phyloP scores from a whole-genome alignment of 2,797 vertebrate genomes.

The Neosilurus mollespiculum region DNA sequence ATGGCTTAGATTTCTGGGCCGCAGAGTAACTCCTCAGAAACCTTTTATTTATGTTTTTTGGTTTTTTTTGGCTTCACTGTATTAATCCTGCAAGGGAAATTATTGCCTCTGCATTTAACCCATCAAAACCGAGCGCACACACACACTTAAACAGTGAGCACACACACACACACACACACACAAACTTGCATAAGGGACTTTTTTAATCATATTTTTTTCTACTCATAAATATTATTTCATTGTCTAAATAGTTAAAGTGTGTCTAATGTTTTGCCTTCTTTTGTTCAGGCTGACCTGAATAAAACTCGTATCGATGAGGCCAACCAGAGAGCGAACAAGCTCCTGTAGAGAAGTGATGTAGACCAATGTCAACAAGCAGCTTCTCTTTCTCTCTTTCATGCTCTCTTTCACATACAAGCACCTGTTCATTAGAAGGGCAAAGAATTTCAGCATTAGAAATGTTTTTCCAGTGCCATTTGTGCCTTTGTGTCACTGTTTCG shows the following conservation, averaged over 20 bases:
- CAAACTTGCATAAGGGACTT: neutral
- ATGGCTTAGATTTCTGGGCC: neutral
- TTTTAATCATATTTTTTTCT: neutral
- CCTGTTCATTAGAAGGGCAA: conserved; percentile 17
- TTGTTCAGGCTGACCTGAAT: conserved; percentile 86
- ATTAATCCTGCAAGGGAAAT: no score
- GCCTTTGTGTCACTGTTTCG: conserved; percentile 41
- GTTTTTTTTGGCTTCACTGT: no score
- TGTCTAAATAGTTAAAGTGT: neutral
- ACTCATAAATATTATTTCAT: neutral
- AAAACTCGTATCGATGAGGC: conserved; percentile 87
- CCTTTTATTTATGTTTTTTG: no score
- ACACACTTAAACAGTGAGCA: no score
- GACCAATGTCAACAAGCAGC: conserved; percentile 18
- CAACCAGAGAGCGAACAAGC: conserved; percentile 91
- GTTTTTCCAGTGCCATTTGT: conserved; percentile 42
- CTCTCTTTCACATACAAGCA: neutral
- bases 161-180: no score
- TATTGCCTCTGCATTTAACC: no score
- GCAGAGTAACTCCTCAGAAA: neutral
- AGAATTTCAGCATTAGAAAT: conserved; percentile 23
- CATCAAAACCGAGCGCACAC: no score
- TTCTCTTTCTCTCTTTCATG: neutral
- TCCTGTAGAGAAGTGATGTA: conserved; percentile 75
- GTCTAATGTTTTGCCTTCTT: neutral